Evolutionary conservation across 2,797 vertebrate genomes (phyloP).

Genomic region (Platalea minor): DNA sequence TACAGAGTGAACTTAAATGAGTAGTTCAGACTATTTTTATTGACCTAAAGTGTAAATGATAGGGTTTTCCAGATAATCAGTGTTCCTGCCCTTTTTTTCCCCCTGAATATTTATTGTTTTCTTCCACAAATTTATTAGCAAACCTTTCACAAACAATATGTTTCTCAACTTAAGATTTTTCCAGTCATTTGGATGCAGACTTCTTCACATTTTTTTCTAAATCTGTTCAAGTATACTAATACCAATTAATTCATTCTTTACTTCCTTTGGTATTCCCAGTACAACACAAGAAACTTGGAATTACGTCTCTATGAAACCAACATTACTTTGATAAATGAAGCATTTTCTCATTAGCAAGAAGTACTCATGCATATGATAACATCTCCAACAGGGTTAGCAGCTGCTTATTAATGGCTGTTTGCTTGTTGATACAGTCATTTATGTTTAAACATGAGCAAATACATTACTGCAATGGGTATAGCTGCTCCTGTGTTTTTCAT

Average conservation of each 20-base stretch:
- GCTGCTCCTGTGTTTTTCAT: conserved; percentile 37
- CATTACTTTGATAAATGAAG: conserved; percentile 63
- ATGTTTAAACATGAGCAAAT: conserved; percentile 65
- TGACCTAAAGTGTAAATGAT: background rate
- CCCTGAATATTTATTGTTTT: background rate
- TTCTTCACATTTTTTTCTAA: background rate
- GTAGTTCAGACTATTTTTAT: background rate
- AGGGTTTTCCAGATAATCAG: background rate
- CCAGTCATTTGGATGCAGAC: background rate
- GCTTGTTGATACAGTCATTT: conserved; percentile 59
- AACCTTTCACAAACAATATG: background rate
- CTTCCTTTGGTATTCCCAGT: conserved; percentile 19
- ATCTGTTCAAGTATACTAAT: conserved; percentile 12
- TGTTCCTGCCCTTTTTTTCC: background rate
- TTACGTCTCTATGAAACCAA: conserved; percentile 45
- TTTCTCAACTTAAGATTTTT: background rate
- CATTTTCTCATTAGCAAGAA: conserved; percentile 68
- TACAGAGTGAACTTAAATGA: background rate
- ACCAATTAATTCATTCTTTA: background rate
- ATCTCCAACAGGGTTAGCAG: conserved; percentile 56
- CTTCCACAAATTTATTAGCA: background rate
- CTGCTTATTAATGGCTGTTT: conserved; percentile 68
- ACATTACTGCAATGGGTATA: conserved; percentile 38
- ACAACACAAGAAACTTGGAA: conserved; percentile 27
- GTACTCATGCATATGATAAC: conserved; percentile 57